Evolutionary conservation across 2,113 vertebrate genomes (phyloP), one percentile per base, ranked within the genome.

Genomic region (Protobothrops flavoviridis): DNA sequence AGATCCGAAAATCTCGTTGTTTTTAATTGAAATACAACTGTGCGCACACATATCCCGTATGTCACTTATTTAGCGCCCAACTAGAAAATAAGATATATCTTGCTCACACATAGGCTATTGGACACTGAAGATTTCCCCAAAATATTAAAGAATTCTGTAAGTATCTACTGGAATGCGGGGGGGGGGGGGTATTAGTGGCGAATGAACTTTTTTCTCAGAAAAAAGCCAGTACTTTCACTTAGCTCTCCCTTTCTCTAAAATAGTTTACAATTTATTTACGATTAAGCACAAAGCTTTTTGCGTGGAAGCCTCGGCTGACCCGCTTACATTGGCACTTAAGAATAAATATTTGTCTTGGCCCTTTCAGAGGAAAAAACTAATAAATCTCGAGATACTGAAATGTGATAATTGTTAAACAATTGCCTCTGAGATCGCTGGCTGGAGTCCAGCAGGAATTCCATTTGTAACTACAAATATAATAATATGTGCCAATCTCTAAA

Each of bases 401-500:
- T 43, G 33, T 81, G 74, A 43, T 81, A 81, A 81, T 81, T 43
- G 17, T 43, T 81, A 81, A 81, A 81, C 7, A 81, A 43, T 21
- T 81, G 33, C 74, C 21, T 81, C 74, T 23, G 74, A 81, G 33
- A 43, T 81, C 33, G 3, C 74, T 43, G 33, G 74, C 33, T 43
- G 17, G 33, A 20, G 2, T 81, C 69, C 33, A 81, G 69, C 6
- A 81, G n/a, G 6, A 43, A 20, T 7, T 81, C 74, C 69, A 81
- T 17, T 7, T 94, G 92, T 93, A 90, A 0, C 5, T 64, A 86
- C 88, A 23, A 89, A 85, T 8, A 15, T 5, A 85, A 85, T 85
- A 10, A 1, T 1, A n/a, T 43, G 69, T 94, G 93, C 3, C 29
- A 23, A 48, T 81, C 8, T 93, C 90, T 21, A 92, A 94, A 96